Conservation (phyloP, 2,113 vertebrate genomes). For the Monopterus albus region DNA sequence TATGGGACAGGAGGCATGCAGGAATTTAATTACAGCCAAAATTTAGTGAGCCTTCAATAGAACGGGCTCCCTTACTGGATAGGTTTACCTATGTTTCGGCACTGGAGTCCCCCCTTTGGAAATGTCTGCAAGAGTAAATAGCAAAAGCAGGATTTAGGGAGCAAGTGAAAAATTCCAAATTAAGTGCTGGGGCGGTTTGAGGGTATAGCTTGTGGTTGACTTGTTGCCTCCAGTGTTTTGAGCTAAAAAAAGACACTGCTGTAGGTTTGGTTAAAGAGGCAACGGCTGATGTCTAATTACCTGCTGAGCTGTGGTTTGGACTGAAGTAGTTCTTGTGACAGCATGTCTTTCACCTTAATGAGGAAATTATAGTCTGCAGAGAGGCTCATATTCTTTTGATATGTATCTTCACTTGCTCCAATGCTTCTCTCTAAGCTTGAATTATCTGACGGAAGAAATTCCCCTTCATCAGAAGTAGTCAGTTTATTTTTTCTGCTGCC, state of each 20-base stretch:
- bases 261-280: constrained; percentile 47
- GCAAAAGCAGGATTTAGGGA: constrained; percentile 66
- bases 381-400: constrained; percentile 57
- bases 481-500: constrained; percentile 63
- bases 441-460: constrained; percentile 51
- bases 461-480: constrained; percentile 51
- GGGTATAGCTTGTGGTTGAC: constrained; percentile 45
- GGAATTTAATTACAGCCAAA: constrained; percentile 80
- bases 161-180: constrained; percentile 61
- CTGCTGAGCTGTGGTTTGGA: constrained; percentile 76
- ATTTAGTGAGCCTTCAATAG: constrained; percentile 78
- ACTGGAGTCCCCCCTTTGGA: constrained; percentile 60
- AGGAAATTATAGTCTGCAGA: constrained; percentile 70
- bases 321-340: constrained; percentile 58
- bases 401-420: constrained; percentile 73
- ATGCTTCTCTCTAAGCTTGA: constrained; percentile 28
- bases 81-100: constrained; percentile 68
- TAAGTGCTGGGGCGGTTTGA: constrained; percentile 56
- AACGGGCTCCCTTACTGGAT: constrained; percentile 80
- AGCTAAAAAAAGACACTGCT: constrained; percentile 31
- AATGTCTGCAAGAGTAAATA: constrained; percentile 62
- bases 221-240: constrained; percentile 63
- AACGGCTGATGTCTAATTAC: constrained; percentile 68
- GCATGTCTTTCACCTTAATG: constrained; percentile 65
- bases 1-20: constrained; percentile 71